These are phyloP conservation scores for Pangasius djambal DNA, from an alignment of 2,797 vertebrate species.

Conservation along the genomic window DNA sequence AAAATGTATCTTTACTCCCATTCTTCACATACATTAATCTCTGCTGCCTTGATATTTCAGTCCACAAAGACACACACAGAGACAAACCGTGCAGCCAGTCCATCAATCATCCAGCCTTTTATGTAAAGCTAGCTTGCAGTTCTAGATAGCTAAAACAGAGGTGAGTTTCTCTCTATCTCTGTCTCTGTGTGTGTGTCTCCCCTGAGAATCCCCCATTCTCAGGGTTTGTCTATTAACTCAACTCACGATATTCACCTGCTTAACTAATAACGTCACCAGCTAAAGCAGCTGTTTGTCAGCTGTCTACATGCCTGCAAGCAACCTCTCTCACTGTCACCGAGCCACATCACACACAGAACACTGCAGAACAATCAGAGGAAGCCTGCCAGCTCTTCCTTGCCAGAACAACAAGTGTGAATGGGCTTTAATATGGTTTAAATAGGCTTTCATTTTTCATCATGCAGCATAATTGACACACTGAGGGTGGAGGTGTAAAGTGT, in stretches of 20 bases:
- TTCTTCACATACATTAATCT: constrained; percentile 56
- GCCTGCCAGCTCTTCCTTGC: constrained; percentile 36
- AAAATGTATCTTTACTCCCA: constrained; percentile 51
- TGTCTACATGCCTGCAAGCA: constrained; percentile 30
- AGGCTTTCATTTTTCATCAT: constrained; percentile 36
- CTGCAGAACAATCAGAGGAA: constrained; percentile 32
- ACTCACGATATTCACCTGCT: constrained; percentile 26
- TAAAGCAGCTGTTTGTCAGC: constrained; percentile 48
- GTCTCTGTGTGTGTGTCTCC: too few species aligned
- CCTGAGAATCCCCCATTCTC: not conserved
- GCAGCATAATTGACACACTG: constrained; percentile 21
- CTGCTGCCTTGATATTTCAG: constrained; percentile 41
- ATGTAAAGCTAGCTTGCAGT: not conserved
- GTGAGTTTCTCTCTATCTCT: not conserved
- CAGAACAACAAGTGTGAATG: constrained; percentile 50
- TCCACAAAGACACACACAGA: constrained; percentile 36
- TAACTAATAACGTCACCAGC: constrained; percentile 8
- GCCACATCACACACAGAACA: not conserved
- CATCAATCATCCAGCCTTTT: constrained; percentile 46
- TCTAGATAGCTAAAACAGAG: not conserved
- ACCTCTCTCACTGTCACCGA: constrained; percentile 26
- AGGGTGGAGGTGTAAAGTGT: not conserved
- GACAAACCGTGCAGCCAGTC: constrained; percentile 24
- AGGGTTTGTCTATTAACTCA: not conserved
- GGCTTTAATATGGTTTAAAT: constrained; percentile 47